Evolutionary conservation across 2,797 vertebrate genomes (phyloP).

Genomic region (Myoxocephalus aenaeus): DNA sequence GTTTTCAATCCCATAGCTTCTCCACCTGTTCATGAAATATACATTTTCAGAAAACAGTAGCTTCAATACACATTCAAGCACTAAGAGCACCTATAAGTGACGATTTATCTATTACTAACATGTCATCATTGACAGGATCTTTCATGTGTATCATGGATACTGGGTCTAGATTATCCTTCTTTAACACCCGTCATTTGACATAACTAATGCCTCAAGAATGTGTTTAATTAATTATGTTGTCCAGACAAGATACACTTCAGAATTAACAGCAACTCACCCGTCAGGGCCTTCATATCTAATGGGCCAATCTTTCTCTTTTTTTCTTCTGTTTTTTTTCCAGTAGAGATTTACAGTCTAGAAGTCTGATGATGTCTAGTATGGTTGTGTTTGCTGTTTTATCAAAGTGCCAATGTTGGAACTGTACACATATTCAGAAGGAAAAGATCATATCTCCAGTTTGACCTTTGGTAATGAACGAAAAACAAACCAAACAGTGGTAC

Average conservation of each 20-base stretch:
- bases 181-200: neutral
- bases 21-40: neutral
- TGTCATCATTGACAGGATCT: neutral
- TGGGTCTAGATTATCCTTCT: neutral
- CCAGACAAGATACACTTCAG: neutral
- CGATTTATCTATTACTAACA: neutral
- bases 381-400: slow-evolving; percentile 25
- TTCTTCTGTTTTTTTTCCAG: neutral
- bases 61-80: neutral
- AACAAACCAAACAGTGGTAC: neutral
- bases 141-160: neutral
- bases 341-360: slow-evolving; percentile 7
- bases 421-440: slow-evolving; percentile 22
- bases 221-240: neutral
- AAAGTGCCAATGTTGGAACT: slow-evolving; percentile 42
- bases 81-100: neutral
- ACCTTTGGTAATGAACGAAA: slow-evolving; percentile 2
- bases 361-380: slow-evolving; percentile 4
- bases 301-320: no score
- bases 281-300: neutral
- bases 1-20: neutral
- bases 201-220: neutral
- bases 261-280: neutral
- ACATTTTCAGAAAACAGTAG: neutral
- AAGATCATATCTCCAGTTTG: neutral